Evolutionary conservation across 2,113 vertebrate genomes (phyloP).

Genomic region (Ailuropoda melanoleuca): DNA sequence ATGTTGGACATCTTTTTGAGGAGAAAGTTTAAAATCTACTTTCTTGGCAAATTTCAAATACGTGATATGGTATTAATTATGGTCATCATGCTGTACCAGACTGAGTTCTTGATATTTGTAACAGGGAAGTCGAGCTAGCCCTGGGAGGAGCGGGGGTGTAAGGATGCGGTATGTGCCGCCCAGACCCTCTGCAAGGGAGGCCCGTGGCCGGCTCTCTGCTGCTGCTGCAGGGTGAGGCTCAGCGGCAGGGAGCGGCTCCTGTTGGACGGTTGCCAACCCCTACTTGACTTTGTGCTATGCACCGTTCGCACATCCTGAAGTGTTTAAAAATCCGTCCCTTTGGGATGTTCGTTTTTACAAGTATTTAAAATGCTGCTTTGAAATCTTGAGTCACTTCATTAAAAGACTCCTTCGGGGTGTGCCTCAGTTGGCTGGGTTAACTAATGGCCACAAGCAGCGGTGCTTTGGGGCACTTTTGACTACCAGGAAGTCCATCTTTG

Average conservation of each 20-base stretch:
- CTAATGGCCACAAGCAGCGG: neutral
- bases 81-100: neutral
- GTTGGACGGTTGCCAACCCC: neutral
- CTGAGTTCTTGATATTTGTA: neutral
- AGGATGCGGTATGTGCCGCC: fast-evolving
- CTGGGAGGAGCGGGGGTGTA: neutral
- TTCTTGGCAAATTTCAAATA: neutral
- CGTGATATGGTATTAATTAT: neutral
- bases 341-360: slow-evolving; percentile 44
- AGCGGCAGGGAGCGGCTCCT: neutral
- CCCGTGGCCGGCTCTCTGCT: neutral
- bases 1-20: neutral
- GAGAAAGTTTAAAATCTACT: neutral
- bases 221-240: neutral
- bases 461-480: neutral
- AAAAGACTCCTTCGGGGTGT: slow-evolving; percentile 11
- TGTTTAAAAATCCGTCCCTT: neutral
- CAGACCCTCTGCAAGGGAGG: neutral
- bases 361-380: slow-evolving; percentile 42
- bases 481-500: neutral
- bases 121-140: neutral
- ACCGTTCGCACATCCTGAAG: neutral
- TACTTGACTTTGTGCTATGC: neutral
- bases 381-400: slow-evolving; percentile 40
- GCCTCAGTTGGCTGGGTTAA: slow-evolving; percentile 35